Conservation (phyloP, 1,140 invertebrate genomes). For the Leptonema lineaticorne region DNA sequence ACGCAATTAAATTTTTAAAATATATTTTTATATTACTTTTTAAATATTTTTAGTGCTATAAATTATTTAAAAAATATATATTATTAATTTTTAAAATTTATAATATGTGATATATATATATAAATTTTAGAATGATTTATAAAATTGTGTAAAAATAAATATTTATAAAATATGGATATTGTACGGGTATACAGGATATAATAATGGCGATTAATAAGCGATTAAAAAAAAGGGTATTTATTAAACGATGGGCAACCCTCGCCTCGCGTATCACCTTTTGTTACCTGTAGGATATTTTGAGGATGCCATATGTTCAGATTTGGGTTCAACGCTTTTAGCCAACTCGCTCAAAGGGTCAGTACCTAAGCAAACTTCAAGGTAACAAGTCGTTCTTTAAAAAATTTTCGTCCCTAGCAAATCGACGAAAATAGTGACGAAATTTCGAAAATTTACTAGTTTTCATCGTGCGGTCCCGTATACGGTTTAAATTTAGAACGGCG, state of each 20-base stretch:
- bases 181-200: too few relatives aligned
- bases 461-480: not conserved
- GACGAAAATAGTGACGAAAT: conserved; percentile 6
- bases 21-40: too few relatives aligned
- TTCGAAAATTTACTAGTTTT: not conserved
- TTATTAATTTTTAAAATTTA: too few relatives aligned
- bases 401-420: conserved; percentile 1
- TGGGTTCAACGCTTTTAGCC: conserved; percentile 26
- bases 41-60: too few relatives aligned
- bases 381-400: conserved; percentile 21
- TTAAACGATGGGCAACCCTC: conserved; percentile 15
- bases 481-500: not conserved
- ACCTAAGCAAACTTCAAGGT: conserved; percentile 17
- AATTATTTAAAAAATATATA: too few relatives aligned
- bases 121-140: too few relatives aligned
- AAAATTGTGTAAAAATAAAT: too few relatives aligned
- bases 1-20: too few relatives aligned
- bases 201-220: too few relatives aligned
- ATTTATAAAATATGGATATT: too few relatives aligned
- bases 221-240: not conserved
- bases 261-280: conserved; percentile 11
- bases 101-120: too few relatives aligned
- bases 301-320: conserved; percentile 29
- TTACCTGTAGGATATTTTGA: conserved; percentile 30
- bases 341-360: conserved; percentile 9